These are phyloP conservation scores for Syrmaticus mikado DNA, from an alignment of 2,113 vertebrate species.

Conservation along the genomic window DNA sequence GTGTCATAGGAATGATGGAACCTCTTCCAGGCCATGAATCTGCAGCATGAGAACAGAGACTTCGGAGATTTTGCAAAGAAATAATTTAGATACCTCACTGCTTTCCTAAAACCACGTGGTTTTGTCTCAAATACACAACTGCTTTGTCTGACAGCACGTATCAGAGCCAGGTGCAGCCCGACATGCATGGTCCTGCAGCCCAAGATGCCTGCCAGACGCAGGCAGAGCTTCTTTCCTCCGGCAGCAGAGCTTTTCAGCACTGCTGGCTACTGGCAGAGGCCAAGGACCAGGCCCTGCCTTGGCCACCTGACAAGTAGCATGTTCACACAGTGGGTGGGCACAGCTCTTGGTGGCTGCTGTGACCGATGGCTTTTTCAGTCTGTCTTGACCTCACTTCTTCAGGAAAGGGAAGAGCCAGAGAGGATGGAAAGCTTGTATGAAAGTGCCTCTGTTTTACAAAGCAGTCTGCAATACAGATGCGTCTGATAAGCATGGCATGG, in stretches of 20 bases:
- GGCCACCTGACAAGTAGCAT: not conserved
- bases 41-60: not conserved
- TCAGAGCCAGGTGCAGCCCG: not conserved
- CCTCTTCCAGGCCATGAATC: not conserved
- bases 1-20: not conserved
- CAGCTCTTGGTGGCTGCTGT: not conserved
- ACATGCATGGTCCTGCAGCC: not conserved
- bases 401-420: not conserved
- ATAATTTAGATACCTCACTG: not conserved
- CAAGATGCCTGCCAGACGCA: no score
- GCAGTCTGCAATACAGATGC: not conserved
- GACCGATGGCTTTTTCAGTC: not conserved
- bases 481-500: not conserved
- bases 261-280: not conserved
- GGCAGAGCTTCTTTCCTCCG: not conserved
- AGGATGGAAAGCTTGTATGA: not conserved
- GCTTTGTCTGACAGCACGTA: not conserved
- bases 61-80: not conserved
- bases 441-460: not conserved
- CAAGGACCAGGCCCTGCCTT: not conserved
- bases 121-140: not conserved
- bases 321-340: not conserved
- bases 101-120: not conserved
- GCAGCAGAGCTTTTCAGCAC: not conserved
- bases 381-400: not conserved